A percentile compares a stretch with the other conserved stretches of the same genome.
Evolutionary conservation across 1,140 invertebrate species (phyloP).

Genomic region (Drosophila insularis): DNA sequence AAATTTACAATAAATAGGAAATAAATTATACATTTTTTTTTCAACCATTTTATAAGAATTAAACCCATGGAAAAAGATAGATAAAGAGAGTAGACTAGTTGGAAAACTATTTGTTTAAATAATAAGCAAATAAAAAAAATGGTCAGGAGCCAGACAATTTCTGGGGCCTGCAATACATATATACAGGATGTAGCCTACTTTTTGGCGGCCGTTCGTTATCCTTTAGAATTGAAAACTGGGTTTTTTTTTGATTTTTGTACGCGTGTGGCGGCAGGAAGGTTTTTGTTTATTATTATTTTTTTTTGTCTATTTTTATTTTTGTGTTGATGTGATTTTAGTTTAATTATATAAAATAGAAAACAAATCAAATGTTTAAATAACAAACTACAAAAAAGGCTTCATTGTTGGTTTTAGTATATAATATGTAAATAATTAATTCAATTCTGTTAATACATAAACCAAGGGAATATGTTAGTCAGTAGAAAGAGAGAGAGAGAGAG

Average conservation of each 20-base stretch:
- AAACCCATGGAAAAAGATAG: conserved; percentile 42
- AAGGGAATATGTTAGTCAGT: background rate
- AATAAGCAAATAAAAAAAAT: conserved; percentile 1
- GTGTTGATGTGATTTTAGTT: background rate
- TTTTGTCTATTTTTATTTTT: background rate
- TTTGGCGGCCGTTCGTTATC: background rate
- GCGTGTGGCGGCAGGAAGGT: conserved; percentile 9
- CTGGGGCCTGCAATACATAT: background rate
- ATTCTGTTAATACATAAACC: background rate
- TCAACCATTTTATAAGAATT: conserved; percentile 16
- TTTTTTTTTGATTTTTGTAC: background rate
- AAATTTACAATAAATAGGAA: conserved; percentile 38
- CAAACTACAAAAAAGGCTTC: background rate
- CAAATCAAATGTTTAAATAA: background rate
- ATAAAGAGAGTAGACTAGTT: background rate
- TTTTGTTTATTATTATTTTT: background rate
- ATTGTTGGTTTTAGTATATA: background rate
- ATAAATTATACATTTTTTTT: background rate
- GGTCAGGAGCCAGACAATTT: background rate
- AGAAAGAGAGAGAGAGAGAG: background rate
- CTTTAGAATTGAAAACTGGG: background rate
- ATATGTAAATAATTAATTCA: background rate
- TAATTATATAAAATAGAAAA: background rate
- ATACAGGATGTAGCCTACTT: background rate
- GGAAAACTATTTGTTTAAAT: background rate